A percentile compares a stretch with the other conserved stretches of the same genome.
phyloP scores from a whole-genome alignment of 2,888 invertebrate genomes.

The Epiblema foenella region DNA sequence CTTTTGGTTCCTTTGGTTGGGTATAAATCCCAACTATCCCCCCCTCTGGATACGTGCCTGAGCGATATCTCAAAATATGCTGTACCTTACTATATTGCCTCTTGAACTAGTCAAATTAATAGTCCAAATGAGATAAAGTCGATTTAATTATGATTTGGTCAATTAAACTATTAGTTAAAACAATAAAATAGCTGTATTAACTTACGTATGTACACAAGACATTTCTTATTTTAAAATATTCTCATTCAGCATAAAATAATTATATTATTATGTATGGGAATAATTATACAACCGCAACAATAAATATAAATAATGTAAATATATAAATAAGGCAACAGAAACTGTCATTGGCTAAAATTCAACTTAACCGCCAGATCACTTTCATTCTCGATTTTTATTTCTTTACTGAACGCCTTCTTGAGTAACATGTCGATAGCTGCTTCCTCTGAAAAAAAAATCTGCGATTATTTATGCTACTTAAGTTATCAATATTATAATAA shows the following conservation, averaged over 20 bases:
- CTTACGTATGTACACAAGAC: slow-evolving; percentile 22
- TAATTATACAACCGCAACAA: slow-evolving; percentile 33
- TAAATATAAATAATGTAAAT: slow-evolving; percentile 28
- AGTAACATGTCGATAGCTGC: slow-evolving; percentile 85
- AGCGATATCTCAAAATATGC: no score
- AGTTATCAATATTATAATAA: no score
- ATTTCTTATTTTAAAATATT: slow-evolving; percentile 1
- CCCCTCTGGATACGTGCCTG: no score
- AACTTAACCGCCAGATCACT: slow-evolving; percentile 75
- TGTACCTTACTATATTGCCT: no score
- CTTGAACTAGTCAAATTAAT: no score
- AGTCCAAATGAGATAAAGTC: no score
- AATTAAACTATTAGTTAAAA: slow-evolving; percentile 26
- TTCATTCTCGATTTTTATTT: slow-evolving; percentile 81
- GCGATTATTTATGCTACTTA: no score
- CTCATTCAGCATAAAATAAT: slow-evolving; percentile 16
- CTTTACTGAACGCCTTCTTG: slow-evolving; percentile 83
- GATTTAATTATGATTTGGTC: slow-evolving; percentile 8
- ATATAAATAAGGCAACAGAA: slow-evolving; percentile 18
- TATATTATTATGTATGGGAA: slow-evolving; percentile 18
- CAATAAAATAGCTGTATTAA: slow-evolving; percentile 39
- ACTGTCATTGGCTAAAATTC: slow-evolving; percentile 66
- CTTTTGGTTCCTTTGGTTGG: no score
- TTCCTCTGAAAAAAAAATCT: slow-evolving; percentile 83
- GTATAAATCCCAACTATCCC: no score